Evolutionary conservation across 2,888 invertebrate species (phyloP).

Genomic region (Micropterix aruncella): DNA sequence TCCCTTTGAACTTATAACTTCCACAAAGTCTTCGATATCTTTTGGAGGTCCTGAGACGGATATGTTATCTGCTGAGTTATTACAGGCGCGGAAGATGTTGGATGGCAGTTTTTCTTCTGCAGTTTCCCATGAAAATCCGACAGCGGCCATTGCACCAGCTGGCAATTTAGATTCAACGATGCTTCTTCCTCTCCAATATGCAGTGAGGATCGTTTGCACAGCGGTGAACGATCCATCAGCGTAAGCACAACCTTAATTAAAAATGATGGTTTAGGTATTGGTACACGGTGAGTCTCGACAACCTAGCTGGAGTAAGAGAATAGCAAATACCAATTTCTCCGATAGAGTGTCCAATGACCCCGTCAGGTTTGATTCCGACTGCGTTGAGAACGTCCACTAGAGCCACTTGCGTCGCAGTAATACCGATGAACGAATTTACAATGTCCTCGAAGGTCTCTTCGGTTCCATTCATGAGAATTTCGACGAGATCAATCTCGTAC

Average conservation of each 20-base stretch:
- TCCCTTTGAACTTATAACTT: constrained; percentile 54
- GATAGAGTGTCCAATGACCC: constrained; percentile 92
- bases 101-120: constrained; percentile 57
- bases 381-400: constrained; percentile 75
- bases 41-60: constrained; percentile 76
- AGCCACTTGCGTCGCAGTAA: constrained; percentile 93
- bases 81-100: constrained; percentile 80
- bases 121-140: constrained; percentile 82
- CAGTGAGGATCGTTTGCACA: constrained; percentile 86
- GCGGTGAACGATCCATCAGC: constrained; percentile 91
- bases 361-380: constrained; percentile 74
- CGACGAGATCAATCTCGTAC: constrained; percentile 70
- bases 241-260: constrained; percentile 90
- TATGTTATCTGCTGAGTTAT: constrained; percentile 88
- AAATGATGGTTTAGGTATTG: background rate
- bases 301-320: background rate
- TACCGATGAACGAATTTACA: constrained; percentile 81
- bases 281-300: background rate
- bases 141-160: constrained; percentile 81
- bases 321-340: constrained; percentile 56
- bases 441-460: constrained; percentile 73
- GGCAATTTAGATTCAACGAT: constrained; percentile 61
- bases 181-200: constrained; percentile 85
- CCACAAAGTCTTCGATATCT: constrained; percentile 53
- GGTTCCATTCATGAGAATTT: constrained; percentile 62